phyloP scores from a whole-genome alignment of 2,888 invertebrate genomes.

The Parascotia fuliginaria region DNA sequence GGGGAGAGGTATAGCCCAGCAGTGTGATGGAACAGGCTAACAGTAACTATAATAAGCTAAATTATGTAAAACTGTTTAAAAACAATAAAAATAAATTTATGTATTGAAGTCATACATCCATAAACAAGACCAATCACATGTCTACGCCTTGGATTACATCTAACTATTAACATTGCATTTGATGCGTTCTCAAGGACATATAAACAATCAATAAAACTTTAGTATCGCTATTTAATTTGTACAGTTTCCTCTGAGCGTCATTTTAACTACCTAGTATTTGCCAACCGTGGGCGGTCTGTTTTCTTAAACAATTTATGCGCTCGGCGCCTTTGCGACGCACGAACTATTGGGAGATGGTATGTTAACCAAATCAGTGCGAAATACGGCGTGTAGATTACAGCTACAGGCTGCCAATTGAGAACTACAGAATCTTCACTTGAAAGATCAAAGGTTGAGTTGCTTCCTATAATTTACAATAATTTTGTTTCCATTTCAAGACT shows the following conservation, averaged over 20 bases:
- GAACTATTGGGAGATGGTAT: constrained; percentile 54
- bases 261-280: constrained; percentile 53
- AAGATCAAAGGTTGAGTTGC: not conserved
- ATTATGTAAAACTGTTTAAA: too few relatives aligned
- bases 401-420: constrained; percentile 6
- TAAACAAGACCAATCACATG: not conserved
- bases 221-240: constrained; percentile 19
- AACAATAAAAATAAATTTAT: too few relatives aligned
- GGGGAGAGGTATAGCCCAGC: too few relatives aligned
- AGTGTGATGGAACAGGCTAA: too few relatives aligned
- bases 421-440: constrained; percentile 12
- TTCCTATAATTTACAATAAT: not conserved
- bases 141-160: not conserved
- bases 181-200: constrained; percentile 10
- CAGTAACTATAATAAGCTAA: too few relatives aligned
- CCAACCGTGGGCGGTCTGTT: constrained; percentile 71
- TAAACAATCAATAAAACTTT: constrained; percentile 25
- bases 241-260: constrained; percentile 40
- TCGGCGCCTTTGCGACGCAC: constrained; percentile 67
- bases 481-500: not conserved
- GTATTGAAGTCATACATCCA: too few relatives aligned
- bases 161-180: not conserved
- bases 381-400: constrained; percentile 8
- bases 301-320: constrained; percentile 76
- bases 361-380: constrained; percentile 65